Percentiles rank a stretch among this genome's conserved stretches.
Conservation (phyloP, 2,113 vertebrate genomes). For the Thalassarche chlororhynchos region DNA sequence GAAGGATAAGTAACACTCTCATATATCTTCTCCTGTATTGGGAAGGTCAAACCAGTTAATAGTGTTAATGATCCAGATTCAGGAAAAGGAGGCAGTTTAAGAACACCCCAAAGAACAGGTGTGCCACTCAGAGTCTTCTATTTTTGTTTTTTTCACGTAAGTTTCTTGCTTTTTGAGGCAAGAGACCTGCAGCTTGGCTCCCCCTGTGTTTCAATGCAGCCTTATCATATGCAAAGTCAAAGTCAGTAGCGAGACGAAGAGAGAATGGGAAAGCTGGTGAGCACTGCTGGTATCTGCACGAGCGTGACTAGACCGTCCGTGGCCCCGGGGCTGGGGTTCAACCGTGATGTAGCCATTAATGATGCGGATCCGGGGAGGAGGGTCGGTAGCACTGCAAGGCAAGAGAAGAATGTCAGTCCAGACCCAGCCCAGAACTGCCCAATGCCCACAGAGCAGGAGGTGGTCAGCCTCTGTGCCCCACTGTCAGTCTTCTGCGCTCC, state of each 20-base stretch:
- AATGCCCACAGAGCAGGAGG: neutral
- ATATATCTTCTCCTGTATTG: conserved; percentile 49
- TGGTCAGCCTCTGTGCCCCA: neutral
- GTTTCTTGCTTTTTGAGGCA: neutral
- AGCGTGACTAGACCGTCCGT: conserved; percentile 19
- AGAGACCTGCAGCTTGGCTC: neutral
- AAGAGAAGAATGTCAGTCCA: neutral
- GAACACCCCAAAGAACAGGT: neutral
- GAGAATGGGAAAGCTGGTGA: neutral
- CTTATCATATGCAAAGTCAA: conserved; percentile 25
- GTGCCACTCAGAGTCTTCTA: neutral
- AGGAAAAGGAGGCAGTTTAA: conserved; percentile 41
- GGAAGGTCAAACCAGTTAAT: conserved; percentile 28
- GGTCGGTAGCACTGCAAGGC: conserved; percentile 71
- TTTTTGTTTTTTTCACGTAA: neutral
- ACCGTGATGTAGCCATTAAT: conserved; percentile 83
- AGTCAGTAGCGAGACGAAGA: conserved; percentile 48
- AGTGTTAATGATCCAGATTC: conserved; percentile 41
- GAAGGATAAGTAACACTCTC: conserved; percentile 77
- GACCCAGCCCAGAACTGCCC: neutral
- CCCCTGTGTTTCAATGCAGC: neutral
- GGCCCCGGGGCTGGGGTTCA: conserved; percentile 52
- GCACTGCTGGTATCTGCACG: conserved; percentile 3
- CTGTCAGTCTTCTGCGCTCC: neutral
- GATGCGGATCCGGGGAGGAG: conserved; percentile 76